phyloP scores from a whole-genome alignment of 2,888 invertebrate species.

The Dryobotodes eremita region DNA sequence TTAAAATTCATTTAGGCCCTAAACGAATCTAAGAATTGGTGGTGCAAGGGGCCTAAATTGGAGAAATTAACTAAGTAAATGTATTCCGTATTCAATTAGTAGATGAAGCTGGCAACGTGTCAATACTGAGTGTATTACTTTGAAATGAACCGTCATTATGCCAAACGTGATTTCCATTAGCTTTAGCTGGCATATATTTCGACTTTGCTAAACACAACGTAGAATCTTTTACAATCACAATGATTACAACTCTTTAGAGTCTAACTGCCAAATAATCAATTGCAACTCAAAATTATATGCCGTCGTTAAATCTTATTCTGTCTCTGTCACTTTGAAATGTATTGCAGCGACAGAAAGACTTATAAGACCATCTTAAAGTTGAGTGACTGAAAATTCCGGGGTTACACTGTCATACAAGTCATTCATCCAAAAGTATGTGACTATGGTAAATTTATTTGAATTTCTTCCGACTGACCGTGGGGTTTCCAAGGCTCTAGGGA shows the following conservation, averaged over 20 bases:
- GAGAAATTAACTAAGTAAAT: background rate
- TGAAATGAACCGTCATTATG: conserved; percentile 46
- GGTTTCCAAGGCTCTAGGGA: conserved; percentile 81
- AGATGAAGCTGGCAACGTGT: conserved; percentile 44
- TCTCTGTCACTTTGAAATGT: background rate
- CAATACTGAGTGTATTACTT: conserved; percentile 50
- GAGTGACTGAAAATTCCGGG: background rate
- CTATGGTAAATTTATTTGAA: conserved; percentile 82
- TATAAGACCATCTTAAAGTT: no score
- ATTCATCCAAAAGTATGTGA: conserved; percentile 64
- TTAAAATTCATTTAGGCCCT: background rate
- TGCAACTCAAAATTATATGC: background rate
- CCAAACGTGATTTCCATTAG: conserved; percentile 36
- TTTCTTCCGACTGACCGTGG: conserved; percentile 83
- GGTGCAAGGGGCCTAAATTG: background rate
- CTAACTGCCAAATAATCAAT: background rate
- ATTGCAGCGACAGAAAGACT: no score
- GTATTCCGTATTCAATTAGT: conserved; percentile 31
- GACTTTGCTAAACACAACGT: background rate
- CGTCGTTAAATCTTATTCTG: background rate
- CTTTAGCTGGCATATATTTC: conserved; percentile 8
- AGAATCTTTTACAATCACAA: background rate
- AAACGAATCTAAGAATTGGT: fast-evolving
- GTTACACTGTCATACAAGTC: conserved; percentile 35
- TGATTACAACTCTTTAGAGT: background rate